A percentile compares a stretch with the other conserved stretches of the same genome.
phyloP scores from a whole-genome alignment of 37 sponge, comb jelly and placozoan species.

The Oscarella lobularis region DNA sequence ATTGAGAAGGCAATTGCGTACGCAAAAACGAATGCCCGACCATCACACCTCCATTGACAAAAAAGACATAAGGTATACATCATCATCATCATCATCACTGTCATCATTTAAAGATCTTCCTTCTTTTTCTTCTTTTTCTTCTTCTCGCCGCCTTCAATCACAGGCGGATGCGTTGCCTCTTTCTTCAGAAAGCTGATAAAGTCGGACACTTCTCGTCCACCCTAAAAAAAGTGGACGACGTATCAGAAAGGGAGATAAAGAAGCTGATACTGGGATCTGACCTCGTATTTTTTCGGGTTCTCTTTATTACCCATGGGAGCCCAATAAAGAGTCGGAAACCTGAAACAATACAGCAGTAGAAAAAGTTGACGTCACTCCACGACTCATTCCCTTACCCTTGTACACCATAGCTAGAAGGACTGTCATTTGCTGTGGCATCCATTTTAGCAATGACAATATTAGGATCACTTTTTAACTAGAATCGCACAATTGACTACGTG shows the following conservation, averaged over 20 bases:
- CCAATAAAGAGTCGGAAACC: constrained; percentile 79
- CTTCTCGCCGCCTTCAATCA: constrained; percentile 17
- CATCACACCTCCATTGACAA: too few relatives aligned
- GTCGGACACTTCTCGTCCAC: constrained; percentile 80
- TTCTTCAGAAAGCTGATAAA: constrained; percentile 69
- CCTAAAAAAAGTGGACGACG: constrained; percentile 20
- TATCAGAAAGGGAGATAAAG: neutral
- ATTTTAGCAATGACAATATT: constrained; percentile 82
- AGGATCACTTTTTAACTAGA: constrained; percentile 44
- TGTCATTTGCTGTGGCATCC: constrained; percentile 88
- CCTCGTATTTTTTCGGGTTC: constrained; percentile 52
- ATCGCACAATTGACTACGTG: neutral
- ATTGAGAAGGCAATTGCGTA: too few relatives aligned
- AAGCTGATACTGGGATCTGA: constrained; percentile 1
- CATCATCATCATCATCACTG: too few relatives aligned
- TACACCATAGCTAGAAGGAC: constrained; percentile 54
- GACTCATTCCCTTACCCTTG: constrained; percentile 43
- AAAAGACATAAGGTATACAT: too few relatives aligned
- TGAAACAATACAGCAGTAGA: neutral
- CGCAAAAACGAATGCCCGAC: too few relatives aligned
- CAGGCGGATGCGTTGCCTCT: constrained; percentile 47
- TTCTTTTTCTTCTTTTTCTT: constrained; percentile 34
- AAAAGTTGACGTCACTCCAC: neutral
- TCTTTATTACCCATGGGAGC: constrained; percentile 61
- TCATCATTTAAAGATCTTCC: too few relatives aligned